Conservation (phyloP, 1,140 invertebrate species). For the Rhagoletis pomonella region DNA sequence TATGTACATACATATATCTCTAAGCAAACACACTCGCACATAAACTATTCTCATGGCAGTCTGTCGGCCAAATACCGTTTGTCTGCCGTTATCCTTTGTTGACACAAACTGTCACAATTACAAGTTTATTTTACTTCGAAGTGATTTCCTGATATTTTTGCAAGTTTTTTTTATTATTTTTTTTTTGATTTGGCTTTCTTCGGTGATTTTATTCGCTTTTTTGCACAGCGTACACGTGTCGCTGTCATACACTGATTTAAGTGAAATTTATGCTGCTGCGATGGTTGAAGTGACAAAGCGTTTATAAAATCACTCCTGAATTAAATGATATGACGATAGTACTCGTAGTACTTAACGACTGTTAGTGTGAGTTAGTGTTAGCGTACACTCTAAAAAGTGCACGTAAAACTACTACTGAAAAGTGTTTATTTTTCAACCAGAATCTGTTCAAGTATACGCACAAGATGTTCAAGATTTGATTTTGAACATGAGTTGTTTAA, state of each 20-base stretch:
- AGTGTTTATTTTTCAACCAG: too few relatives aligned
- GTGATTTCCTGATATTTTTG: constrained; percentile 45
- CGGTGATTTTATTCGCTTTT: background rate
- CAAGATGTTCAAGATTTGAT: background rate
- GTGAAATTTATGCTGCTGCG: constrained; percentile 35
- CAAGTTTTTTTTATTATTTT: background rate
- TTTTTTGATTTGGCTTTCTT: background rate
- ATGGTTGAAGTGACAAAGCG: constrained; percentile 37
- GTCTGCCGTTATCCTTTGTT: constrained; percentile 45
- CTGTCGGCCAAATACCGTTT: constrained; percentile 28
- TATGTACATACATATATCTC: background rate
- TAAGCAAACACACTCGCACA: background rate
- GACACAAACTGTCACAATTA: constrained; percentile 50
- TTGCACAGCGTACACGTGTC: constrained; percentile 16
- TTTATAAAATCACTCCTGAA: constrained; percentile 38
- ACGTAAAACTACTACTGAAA: too few relatives aligned
- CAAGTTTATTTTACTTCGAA: constrained; percentile 50
- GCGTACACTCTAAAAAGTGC: too few relatives aligned
- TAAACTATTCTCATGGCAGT: background rate
- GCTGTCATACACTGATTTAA: constrained; percentile 50
- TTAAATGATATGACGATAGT: constrained; percentile 25
- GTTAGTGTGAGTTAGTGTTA: background rate
- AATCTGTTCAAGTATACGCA: background rate
- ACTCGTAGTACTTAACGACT: background rate
- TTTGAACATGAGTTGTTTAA: too few relatives aligned